Conservation (phyloP, 2,797 vertebrate genomes). For the Melanotaenia pygmaea region DNA sequence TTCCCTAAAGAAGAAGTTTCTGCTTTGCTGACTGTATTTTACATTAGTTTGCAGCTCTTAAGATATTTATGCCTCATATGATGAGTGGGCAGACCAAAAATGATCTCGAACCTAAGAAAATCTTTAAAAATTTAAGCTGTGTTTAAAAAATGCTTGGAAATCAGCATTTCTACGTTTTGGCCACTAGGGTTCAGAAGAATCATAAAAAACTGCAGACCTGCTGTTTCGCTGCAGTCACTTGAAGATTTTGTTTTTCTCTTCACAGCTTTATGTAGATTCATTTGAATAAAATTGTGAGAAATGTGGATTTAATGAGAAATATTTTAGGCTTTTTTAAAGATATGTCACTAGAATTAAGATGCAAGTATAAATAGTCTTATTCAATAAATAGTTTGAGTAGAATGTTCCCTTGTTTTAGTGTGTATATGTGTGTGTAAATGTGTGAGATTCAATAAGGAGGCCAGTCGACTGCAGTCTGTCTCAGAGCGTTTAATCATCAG, state of each 20-base stretch:
- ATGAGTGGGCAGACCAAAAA: not conserved
- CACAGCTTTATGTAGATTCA: not conserved
- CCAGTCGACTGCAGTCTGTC: conserved; percentile 58
- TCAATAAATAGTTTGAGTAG: not conserved
- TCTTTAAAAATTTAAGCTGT: not conserved
- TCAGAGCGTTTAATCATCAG: conserved; percentile 75
- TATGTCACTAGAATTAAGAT: no score
- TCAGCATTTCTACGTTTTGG: not conserved
- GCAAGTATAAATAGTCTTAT: no score
- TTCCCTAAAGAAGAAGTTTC: no score
- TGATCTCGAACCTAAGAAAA: no score
- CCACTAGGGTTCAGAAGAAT: conserved; percentile 1
- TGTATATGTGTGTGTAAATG: conserved; percentile 11
- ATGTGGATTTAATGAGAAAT: not conserved
- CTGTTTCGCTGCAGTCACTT: not conserved
- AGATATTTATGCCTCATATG: not conserved
- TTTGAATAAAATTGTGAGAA: not conserved
- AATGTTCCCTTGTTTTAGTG: not conserved
- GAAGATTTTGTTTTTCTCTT: not conserved
- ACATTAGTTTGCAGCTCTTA: not conserved
- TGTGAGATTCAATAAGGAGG: conserved; percentile 43
- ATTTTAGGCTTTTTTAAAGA: no score
- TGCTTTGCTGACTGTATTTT: no score
- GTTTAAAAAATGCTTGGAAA: no score
- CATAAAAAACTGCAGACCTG: not conserved